Evolutionary conservation across 2,113 vertebrate species (phyloP).

Genomic region (Octodon degus): DNA sequence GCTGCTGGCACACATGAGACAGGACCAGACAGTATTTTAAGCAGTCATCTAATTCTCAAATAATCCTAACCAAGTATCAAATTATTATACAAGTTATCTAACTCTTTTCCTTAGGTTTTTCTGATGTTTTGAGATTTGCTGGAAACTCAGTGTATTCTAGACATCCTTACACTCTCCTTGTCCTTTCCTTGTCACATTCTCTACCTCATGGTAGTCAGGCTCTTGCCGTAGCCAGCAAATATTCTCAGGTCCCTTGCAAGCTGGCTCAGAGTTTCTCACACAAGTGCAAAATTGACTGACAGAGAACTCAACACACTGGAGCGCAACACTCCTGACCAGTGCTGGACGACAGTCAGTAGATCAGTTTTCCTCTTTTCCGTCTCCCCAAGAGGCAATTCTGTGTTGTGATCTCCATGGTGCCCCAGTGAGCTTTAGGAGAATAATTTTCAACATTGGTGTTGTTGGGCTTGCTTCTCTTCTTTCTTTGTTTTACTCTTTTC

Average conservation of each 20-base stretch:
- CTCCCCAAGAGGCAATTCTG: neutral
- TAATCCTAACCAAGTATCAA: neutral
- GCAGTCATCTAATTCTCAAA: neutral
- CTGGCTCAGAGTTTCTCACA: neutral
- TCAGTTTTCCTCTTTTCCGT: neutral
- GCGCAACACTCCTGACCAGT: neutral
- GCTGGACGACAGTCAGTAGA: neutral
- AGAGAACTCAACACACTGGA: neutral
- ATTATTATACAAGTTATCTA: neutral
- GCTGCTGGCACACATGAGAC: neutral
- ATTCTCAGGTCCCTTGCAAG: neutral
- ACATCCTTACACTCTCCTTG: neutral
- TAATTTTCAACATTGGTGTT: neutral
- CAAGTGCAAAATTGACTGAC: neutral
- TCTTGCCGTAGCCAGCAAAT: neutral
- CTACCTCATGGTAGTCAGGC: neutral
- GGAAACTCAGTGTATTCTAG: neutral
- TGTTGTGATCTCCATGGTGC: neutral
- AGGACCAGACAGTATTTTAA: neutral
- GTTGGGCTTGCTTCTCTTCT: neutral
- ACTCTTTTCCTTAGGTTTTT: constrained; percentile 4
- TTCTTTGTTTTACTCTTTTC: neutral
- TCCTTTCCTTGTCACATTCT: neutral
- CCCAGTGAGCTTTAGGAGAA: neutral
- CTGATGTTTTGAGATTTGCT: constrained; percentile 20